Conservation (phyloP, 2,113 vertebrate genomes). For the Australoheros scitulus region DNA sequence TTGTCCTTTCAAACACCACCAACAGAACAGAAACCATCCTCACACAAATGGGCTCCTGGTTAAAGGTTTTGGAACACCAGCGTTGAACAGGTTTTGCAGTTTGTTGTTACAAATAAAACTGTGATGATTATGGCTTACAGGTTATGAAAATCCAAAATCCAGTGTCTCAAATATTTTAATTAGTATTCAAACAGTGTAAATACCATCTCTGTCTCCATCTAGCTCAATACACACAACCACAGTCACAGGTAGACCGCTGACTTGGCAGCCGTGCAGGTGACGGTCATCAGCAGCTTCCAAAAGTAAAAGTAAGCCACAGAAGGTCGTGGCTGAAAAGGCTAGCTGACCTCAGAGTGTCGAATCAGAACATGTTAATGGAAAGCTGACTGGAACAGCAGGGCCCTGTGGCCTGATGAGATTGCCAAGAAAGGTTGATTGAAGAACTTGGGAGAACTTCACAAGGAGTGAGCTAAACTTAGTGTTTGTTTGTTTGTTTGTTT, state of each 20-base stretch:
- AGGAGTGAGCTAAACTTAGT: background rate
- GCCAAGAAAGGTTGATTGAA: background rate
- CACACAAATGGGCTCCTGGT: background rate
- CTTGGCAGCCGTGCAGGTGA: background rate
- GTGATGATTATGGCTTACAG: background rate
- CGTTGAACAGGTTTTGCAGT: too few relatives aligned
- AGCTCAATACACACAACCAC: background rate
- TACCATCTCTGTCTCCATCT: background rate
- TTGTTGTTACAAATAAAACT: background rate
- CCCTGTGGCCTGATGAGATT: background rate
- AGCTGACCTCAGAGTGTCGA: background rate
- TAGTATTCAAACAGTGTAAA: background rate
- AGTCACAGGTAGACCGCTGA: background rate
- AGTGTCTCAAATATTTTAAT: background rate
- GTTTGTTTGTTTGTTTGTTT: too few relatives aligned
- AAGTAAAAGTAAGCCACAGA: background rate
- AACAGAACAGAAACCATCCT: background rate
- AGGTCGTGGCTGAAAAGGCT: background rate
- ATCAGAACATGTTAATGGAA: background rate
- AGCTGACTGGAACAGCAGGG: background rate
- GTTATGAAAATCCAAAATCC: background rate
- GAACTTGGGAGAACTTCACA: background rate
- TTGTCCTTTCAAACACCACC: background rate
- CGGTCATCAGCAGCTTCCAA: background rate
- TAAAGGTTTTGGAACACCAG: too few relatives aligned